Conservation (phyloP, 2,888 invertebrate species). For the Melanostoma scalare region DNA sequence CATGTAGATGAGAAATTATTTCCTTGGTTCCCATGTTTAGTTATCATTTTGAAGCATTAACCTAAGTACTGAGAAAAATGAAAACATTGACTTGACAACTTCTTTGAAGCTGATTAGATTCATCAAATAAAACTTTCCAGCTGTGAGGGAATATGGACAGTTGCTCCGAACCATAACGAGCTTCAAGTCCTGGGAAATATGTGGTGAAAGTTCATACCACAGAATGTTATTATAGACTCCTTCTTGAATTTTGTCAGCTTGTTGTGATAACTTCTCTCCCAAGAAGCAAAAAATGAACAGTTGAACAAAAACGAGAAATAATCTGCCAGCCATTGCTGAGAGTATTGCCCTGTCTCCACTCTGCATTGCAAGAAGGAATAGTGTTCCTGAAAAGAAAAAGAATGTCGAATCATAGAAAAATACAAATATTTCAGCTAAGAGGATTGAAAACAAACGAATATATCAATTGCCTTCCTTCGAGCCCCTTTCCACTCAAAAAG, state of each 20-base stretch:
- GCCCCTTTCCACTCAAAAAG: too few relatives aligned
- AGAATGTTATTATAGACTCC: slow-evolving; percentile 11
- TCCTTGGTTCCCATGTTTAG: too few relatives aligned
- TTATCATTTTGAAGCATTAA: slow-evolving; percentile 15
- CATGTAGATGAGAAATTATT: too few relatives aligned
- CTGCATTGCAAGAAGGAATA: slow-evolving; percentile 24
- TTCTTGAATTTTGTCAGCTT: slow-evolving; percentile 20
- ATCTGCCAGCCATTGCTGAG: slow-evolving; percentile 18
- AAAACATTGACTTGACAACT: slow-evolving; percentile 26
- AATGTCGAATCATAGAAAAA: background rate
- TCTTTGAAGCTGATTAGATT: slow-evolving; percentile 27
- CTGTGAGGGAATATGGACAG: slow-evolving; percentile 8
- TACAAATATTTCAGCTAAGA: background rate
- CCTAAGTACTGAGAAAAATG: slow-evolving; percentile 21
- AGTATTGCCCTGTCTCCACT: slow-evolving; percentile 19
- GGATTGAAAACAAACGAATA: too few relatives aligned
- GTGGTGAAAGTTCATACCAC: slow-evolving; percentile 21
- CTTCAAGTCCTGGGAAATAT: background rate
- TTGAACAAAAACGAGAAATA: slow-evolving; percentile 24
- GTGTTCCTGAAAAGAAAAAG: background rate
- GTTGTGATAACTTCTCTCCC: slow-evolving; percentile 13
- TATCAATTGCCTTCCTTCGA: too few relatives aligned
- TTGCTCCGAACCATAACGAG: slow-evolving; percentile 15
- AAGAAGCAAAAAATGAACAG: slow-evolving; percentile 22
- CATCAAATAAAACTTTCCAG: slow-evolving; percentile 20